Conservation (phyloP, 2,888 invertebrate species). For the Gerosis bhagava region DNA sequence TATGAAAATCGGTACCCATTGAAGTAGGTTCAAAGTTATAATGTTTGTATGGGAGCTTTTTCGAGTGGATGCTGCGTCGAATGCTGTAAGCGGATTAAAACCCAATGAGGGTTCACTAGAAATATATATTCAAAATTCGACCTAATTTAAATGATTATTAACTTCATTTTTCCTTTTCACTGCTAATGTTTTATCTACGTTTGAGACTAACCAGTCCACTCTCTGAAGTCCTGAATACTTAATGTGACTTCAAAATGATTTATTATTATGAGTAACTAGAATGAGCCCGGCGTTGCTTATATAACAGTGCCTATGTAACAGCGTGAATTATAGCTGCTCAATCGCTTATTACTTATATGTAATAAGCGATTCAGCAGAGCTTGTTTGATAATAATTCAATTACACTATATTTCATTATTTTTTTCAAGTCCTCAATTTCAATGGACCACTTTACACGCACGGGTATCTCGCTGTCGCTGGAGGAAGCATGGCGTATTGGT, state of each 20-base stretch:
- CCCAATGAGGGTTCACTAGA: constrained; percentile 39
- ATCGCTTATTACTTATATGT: too few relatives aligned
- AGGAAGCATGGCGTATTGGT: too few relatives aligned
- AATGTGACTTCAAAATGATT: constrained; percentile 19
- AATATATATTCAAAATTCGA: constrained; percentile 6
- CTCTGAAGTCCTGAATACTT: constrained; percentile 11
- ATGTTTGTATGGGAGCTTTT: constrained; percentile 56
- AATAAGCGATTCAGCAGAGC: too few relatives aligned
- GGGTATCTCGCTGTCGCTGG: too few relatives aligned
- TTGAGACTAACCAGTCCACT: constrained; percentile 12
- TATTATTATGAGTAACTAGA: too few relatives aligned
- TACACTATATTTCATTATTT: too few relatives aligned
- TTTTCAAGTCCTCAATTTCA: too few relatives aligned
- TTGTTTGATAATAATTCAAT: too few relatives aligned
- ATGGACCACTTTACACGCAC: too few relatives aligned
- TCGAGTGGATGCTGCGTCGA: constrained; percentile 57
- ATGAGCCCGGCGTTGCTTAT: too few relatives aligned
- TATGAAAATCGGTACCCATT: constrained; percentile 37
- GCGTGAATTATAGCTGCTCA: too few relatives aligned
- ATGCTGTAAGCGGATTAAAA: constrained; percentile 73
- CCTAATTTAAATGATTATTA: constrained; percentile 9
- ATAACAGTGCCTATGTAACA: too few relatives aligned
- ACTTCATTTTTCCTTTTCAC: constrained; percentile 6
- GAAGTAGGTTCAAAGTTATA: constrained; percentile 42
- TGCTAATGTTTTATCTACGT: not conserved